These are phyloP conservation scores for Corella eumyota DNA, from an alignment of 23 tunicate species.

Conservation along the genomic window DNA sequence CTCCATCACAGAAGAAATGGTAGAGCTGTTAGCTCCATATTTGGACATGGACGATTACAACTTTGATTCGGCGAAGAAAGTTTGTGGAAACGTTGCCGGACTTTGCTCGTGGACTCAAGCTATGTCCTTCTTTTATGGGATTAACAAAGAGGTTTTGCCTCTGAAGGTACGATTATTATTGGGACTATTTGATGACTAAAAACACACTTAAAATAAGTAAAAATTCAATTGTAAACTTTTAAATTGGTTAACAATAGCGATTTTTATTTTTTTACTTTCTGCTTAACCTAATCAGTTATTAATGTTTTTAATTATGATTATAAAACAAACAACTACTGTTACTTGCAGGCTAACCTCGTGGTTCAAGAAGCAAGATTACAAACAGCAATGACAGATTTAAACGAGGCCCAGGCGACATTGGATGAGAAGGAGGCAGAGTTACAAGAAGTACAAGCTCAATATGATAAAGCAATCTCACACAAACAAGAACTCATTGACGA, in stretches of 20 bases:
- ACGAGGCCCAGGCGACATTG: slow-evolving; percentile 68
- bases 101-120: slow-evolving; percentile 98
- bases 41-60: slow-evolving; percentile 92
- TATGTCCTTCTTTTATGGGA: slow-evolving; percentile 88
- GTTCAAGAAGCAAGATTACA: slow-evolving; percentile 77
- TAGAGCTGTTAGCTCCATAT: slow-evolving; percentile 84
- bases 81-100: slow-evolving; percentile 94
- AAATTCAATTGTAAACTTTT: background rate
- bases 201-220: background rate
- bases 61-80: slow-evolving; percentile 93
- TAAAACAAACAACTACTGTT: too few species aligned
- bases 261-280: too few species aligned
- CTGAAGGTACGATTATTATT: slow-evolving; percentile 86
- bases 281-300: too few species aligned
- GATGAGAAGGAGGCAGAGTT: slow-evolving; percentile 87
- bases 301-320: too few species aligned
- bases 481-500: slow-evolving; percentile 95
- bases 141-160: slow-evolving; percentile 99
- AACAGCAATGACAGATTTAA: slow-evolving; percentile 73
- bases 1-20: slow-evolving; percentile 86
- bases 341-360: slow-evolving; percentile 62
- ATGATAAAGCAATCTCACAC: slow-evolving; percentile 86
- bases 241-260: background rate
- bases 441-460: slow-evolving; percentile 81
- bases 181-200: too few species aligned